Evolutionary conservation across 2,113 vertebrate species (phyloP).

Genomic region (Willisornis vidua): DNA sequence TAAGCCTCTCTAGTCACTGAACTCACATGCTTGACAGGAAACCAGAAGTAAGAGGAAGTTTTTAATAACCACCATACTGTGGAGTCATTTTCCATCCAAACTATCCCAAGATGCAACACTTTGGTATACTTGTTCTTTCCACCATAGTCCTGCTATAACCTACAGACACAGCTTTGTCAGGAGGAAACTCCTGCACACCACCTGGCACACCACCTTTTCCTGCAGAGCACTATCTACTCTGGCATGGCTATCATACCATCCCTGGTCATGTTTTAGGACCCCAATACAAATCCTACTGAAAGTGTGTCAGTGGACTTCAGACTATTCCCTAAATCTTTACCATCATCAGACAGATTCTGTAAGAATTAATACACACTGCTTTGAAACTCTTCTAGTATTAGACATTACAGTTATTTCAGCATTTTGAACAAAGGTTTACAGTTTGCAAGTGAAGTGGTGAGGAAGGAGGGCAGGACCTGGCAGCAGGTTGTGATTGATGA

Average conservation of each 20-base stretch:
- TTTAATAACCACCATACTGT: background rate
- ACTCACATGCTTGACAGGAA: background rate
- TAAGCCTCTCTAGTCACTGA: background rate
- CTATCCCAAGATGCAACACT: background rate
- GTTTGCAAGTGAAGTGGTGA: background rate
- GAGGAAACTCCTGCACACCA: background rate
- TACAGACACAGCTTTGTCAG: background rate
- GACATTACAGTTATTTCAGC: background rate
- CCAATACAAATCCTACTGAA: background rate
- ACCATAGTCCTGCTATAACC: background rate
- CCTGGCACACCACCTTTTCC: background rate
- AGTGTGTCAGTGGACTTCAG: background rate
- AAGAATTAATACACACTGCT: background rate
- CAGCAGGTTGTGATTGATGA: background rate
- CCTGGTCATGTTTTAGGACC: background rate
- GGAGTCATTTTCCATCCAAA: background rate
- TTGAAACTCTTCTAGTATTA: background rate
- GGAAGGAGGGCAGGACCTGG: background rate
- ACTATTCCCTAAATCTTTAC: background rate
- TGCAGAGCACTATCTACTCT: background rate
- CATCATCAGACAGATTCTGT: background rate
- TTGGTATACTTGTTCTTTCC: background rate
- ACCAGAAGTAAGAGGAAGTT: background rate
- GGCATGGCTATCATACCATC: accelerated
- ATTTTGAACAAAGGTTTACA: background rate